These are phyloP conservation scores for Eudasyphora cyanicolor DNA, from an alignment of 2,888 invertebrate species.

Conservation along the genomic window DNA sequence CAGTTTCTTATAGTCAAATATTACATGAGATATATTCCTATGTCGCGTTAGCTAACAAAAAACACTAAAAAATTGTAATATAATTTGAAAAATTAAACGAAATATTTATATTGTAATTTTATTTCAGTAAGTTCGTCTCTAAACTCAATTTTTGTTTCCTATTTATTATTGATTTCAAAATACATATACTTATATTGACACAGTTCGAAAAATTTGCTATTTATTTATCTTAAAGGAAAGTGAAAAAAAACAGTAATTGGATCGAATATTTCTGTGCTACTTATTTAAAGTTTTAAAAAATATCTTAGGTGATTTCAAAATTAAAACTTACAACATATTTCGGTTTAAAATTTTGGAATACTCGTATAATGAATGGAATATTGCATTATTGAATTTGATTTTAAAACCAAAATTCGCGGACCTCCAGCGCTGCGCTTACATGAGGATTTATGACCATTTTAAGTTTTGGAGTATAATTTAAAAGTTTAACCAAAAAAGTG, in stretches of 20 bases:
- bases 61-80: neutral
- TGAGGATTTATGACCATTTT: too few relatives aligned
- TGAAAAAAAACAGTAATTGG: neutral
- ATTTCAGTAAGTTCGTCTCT: slow-evolving; percentile 5
- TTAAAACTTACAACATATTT: too few relatives aligned
- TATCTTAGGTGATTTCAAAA: too few relatives aligned
- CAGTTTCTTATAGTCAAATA: neutral
- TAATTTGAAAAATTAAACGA: slow-evolving; percentile 7
- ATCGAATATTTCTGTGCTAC: too few relatives aligned
- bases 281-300: too few relatives aligned
- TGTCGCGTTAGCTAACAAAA: neutral
- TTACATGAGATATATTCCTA: neutral
- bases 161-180: slow-evolving; percentile 37
- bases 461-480: too few relatives aligned
- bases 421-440: too few relatives aligned
- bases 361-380: too few relatives aligned
- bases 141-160: slow-evolving; percentile 5
- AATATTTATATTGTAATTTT: slow-evolving; percentile 10
- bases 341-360: too few relatives aligned
- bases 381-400: too few relatives aligned
- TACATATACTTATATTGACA: slow-evolving; percentile 26
- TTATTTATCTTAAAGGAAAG: neutral
- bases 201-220: neutral
- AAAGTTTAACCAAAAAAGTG: too few relatives aligned
- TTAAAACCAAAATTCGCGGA: too few relatives aligned